Conservation (phyloP, 2,797 vertebrate genomes). For the Crenichthys baileyi region DNA sequence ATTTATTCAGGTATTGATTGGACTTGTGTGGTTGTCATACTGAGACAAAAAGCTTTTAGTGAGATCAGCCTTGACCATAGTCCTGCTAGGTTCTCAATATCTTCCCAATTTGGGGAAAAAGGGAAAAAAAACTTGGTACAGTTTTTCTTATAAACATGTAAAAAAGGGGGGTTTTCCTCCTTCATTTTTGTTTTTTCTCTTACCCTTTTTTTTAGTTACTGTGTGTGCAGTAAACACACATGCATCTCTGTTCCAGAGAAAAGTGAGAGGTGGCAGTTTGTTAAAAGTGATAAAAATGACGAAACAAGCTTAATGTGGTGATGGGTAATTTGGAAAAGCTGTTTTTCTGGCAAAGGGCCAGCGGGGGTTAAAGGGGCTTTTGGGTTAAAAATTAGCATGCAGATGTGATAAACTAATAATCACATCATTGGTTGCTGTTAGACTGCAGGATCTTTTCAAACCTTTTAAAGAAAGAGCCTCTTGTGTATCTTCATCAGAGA, state of each 20-base stretch:
- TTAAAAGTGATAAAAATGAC: not conserved
- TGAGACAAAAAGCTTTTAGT: conserved; percentile 30
- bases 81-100: not conserved
- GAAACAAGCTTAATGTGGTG: not conserved
- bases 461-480: not conserved
- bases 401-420: not conserved
- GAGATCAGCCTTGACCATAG: conserved; percentile 5
- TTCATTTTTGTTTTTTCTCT: not conserved
- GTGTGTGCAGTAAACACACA: not conserved
- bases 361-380: not conserved
- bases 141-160: not conserved
- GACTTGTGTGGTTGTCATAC: conserved; percentile 21
- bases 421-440: not conserved
- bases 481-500: no score
- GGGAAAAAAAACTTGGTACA: not conserved
- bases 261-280: not conserved
- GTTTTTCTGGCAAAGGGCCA: not conserved
- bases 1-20: conserved; percentile 43
- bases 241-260: not conserved
- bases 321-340: not conserved
- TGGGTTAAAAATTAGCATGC: not conserved
- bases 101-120: not conserved
- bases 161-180: not conserved
- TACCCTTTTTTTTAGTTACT: not conserved
- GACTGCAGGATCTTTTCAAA: not conserved